Conservation (phyloP, 2,113 vertebrate genomes). For the Dicentrarchus labrax region DNA sequence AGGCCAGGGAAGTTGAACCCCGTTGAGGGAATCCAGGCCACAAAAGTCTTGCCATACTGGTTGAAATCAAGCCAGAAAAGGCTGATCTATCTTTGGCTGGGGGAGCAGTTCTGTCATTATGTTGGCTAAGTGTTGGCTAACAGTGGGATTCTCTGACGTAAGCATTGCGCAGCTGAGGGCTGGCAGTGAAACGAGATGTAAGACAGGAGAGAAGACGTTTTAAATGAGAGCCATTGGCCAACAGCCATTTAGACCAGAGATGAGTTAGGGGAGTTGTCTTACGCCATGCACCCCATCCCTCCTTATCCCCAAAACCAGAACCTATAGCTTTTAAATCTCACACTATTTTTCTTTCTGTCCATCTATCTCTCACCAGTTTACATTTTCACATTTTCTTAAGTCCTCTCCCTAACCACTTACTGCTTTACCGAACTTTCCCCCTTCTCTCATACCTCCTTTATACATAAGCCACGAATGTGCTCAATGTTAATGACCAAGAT, state of each 20-base stretch:
- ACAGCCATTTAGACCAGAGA: slow-evolving; percentile 54
- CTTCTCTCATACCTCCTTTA: slow-evolving; percentile 1
- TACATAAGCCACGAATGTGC: slow-evolving; percentile 35
- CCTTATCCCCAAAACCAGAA: slow-evolving; percentile 47
- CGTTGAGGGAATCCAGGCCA: slow-evolving; percentile 50
- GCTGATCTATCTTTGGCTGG: slow-evolving; percentile 65
- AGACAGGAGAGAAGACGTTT: slow-evolving; percentile 60
- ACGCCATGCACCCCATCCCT: slow-evolving; percentile 34
- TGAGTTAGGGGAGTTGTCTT: slow-evolving; percentile 46
- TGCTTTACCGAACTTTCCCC: slow-evolving; percentile 8
- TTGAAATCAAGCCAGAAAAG: slow-evolving; percentile 62
- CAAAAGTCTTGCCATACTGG: slow-evolving; percentile 29
- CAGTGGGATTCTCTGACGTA: slow-evolving; percentile 70
- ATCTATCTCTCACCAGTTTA: slow-evolving; percentile 40
- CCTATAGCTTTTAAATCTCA: slow-evolving; percentile 37
- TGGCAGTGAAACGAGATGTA: slow-evolving; percentile 61
- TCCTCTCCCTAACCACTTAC: not conserved
- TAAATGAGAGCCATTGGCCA: slow-evolving; percentile 42
- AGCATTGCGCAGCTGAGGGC: slow-evolving; percentile 65
- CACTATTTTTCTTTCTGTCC: slow-evolving; percentile 36
- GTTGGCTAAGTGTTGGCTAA: slow-evolving; percentile 68
- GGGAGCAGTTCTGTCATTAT: slow-evolving; percentile 65
- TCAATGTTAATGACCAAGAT: slow-evolving; percentile 32
- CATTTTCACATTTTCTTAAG: slow-evolving; percentile 52
- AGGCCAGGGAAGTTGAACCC: slow-evolving; percentile 33